These are phyloP conservation scores for Anoplophora glabripennis DNA, from an alignment of 1,140 invertebrate species.

Conservation along the genomic window DNA sequence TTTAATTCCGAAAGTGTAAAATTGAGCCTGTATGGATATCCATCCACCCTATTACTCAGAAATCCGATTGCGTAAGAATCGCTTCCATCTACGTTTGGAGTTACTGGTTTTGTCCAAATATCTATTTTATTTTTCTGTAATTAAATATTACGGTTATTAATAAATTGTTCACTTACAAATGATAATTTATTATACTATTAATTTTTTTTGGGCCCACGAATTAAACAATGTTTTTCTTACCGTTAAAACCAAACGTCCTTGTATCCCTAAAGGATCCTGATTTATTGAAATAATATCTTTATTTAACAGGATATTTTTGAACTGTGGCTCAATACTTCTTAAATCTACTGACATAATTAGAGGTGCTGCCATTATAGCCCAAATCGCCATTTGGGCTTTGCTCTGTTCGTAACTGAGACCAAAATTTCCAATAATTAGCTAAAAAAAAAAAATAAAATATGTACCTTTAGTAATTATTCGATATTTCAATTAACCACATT, in stretches of 20 bases:
- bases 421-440: constrained; percentile 83
- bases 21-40: constrained; percentile 56
- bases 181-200: no score
- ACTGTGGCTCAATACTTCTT: constrained; percentile 65
- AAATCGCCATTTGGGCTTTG: constrained; percentile 85
- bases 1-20: constrained; percentile 55
- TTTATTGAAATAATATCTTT: constrained; percentile 73
- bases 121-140: constrained; percentile 51
- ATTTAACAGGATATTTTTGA: constrained; percentile 76
- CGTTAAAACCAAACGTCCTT: constrained; percentile 54
- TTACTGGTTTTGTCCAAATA: constrained; percentile 52
- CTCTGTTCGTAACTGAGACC: constrained; percentile 81
- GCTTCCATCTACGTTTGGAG: constrained; percentile 45
- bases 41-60: constrained; percentile 59
- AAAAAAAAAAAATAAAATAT: constrained; percentile 39
- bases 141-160: no score
- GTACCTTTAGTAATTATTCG: background rate
- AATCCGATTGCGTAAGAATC: constrained; percentile 57
- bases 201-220: no score
- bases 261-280: constrained; percentile 79
- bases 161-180: no score
- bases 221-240: constrained; percentile 29
- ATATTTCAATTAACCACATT: background rate
- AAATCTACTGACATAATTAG: constrained; percentile 87
- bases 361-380: constrained; percentile 85